Evolutionary conservation across 64 coral and sea anemone species (phyloP).

Genomic region (Montipora cactus): DNA sequence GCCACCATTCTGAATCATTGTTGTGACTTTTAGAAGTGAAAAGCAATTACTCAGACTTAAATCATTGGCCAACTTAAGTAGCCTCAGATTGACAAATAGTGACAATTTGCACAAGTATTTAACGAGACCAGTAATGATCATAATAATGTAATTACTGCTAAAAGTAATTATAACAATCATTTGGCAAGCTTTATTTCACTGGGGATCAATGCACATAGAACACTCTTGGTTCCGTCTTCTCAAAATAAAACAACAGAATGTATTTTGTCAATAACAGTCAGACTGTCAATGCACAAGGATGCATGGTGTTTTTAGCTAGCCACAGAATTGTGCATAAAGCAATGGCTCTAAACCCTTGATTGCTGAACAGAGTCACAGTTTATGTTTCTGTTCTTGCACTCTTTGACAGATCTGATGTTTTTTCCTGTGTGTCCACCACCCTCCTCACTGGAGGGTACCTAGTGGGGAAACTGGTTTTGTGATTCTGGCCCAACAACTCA

Average conservation of each 20-base stretch:
- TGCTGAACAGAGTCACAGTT: neutral
- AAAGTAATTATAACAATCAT: neutral
- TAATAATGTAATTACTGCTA: neutral
- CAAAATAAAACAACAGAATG: neutral
- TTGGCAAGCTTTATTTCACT: neutral
- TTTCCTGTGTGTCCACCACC: neutral
- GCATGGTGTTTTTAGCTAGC: neutral
- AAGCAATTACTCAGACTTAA: neutral
- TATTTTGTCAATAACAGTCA: neutral
- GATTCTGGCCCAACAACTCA: neutral
- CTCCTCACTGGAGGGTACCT: neutral
- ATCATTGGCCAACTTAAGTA: neutral
- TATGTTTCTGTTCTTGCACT: neutral
- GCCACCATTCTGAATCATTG: neutral
- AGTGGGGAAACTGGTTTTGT: neutral
- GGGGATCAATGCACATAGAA: neutral
- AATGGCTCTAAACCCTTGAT: neutral
- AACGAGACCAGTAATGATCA: neutral
- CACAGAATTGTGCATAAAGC: neutral
- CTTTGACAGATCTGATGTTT: neutral
- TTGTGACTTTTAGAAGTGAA: neutral
- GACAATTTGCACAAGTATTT: neutral
- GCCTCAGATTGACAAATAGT: neutral
- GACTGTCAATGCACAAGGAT: neutral
- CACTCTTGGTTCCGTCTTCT: neutral